phyloP scores from a whole-genome alignment of 2,113 vertebrate genomes.

The Hydrolagus affinis region DNA sequence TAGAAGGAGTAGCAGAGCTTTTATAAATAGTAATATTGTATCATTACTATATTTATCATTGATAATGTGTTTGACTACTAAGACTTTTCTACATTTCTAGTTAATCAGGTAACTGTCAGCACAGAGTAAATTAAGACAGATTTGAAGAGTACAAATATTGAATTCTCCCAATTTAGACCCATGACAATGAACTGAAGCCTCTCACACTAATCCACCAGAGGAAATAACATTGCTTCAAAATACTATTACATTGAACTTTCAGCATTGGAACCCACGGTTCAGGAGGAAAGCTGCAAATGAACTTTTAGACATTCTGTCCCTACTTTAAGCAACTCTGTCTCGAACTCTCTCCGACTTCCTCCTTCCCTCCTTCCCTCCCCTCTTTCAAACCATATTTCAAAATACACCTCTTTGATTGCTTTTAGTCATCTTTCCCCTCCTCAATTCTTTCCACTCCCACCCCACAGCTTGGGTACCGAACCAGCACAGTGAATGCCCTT shows the following conservation, averaged over 20 bases:
- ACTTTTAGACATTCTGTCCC: neutral
- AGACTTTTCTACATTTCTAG: neutral
- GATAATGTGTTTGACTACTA: neutral
- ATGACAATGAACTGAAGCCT: neutral
- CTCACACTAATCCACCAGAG: too few relatives aligned
- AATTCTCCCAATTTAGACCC: neutral
- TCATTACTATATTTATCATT: slow-evolving; percentile 1
- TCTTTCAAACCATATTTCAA: too few relatives aligned
- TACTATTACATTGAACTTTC: neutral
- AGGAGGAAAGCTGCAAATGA: neutral
- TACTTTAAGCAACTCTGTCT: neutral
- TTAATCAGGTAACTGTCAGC: too few relatives aligned
- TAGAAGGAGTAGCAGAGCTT: too few relatives aligned
- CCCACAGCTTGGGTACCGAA: too few relatives aligned
- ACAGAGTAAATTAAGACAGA: neutral
- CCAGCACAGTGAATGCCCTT: too few relatives aligned
- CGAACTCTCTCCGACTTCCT: slow-evolving; percentile 35
- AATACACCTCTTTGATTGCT: too few relatives aligned
- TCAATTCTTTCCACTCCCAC: too few relatives aligned
- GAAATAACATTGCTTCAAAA: too few relatives aligned
- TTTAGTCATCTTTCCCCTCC: too few relatives aligned
- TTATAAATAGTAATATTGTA: neutral
- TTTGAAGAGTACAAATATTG: neutral
- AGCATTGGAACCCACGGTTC: neutral
- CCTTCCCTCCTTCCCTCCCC: neutral